Evolutionary conservation across 2,797 vertebrate genomes (phyloP).

Genomic region (Pelobates cultripes): DNA sequence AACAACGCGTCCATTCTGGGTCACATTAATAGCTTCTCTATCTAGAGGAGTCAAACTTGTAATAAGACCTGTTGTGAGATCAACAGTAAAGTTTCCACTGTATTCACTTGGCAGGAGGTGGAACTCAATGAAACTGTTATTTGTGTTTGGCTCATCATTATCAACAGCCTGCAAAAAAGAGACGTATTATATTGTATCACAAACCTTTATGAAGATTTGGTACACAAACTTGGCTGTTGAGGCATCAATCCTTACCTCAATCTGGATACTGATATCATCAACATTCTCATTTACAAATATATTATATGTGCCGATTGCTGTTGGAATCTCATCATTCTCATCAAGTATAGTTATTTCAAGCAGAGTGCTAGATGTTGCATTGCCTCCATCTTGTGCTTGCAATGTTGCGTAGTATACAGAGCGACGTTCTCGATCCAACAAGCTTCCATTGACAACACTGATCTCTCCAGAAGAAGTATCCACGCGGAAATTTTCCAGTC

Average conservation of each 20-base stretch:
- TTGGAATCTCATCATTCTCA: conserved; percentile 78
- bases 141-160: conserved; percentile 73
- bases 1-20: conserved; percentile 70
- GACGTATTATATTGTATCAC: neutral
- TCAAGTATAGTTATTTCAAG: conserved; percentile 84
- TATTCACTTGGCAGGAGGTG: conserved; percentile 70
- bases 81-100: conserved; percentile 83
- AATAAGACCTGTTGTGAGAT: conserved; percentile 69
- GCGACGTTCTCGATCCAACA: conserved; percentile 82
- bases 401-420: conserved; percentile 80
- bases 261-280: conserved; percentile 39
- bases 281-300: conserved; percentile 75
- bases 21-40: conserved; percentile 76
- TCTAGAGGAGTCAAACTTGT: conserved; percentile 74
- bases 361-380: conserved; percentile 69
- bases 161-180: conserved; percentile 80
- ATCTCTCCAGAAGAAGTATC: conserved; percentile 65
- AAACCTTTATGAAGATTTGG: neutral
- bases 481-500: conserved; percentile 76
- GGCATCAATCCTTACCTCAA: conserved; percentile 63
- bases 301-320: conserved; percentile 74
- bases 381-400: conserved; percentile 77
- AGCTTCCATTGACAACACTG: conserved; percentile 67
- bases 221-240: neutral
- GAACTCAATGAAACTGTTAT: conserved; percentile 81